phyloP scores from a whole-genome alignment of 2,797 vertebrate genomes.

The Anniella stebbinsi region DNA sequence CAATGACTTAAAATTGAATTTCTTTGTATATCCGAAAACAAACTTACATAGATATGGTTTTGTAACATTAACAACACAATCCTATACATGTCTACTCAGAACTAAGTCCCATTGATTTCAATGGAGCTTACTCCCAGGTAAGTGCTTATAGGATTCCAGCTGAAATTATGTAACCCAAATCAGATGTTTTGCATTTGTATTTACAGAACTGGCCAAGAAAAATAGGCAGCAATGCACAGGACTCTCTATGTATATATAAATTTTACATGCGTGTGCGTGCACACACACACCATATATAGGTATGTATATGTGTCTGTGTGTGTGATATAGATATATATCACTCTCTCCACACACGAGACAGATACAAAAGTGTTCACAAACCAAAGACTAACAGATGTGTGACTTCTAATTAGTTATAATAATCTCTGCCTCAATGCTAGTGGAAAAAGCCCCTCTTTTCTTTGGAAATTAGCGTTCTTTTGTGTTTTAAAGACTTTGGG shows the following conservation, averaged over 20 bases:
- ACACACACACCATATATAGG: background rate
- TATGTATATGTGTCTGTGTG: background rate
- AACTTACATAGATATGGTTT: slow-evolving; percentile 69
- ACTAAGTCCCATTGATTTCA: background rate
- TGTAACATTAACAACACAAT: slow-evolving; percentile 29
- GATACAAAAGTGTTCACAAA: slow-evolving; percentile 75
- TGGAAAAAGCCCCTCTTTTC: slow-evolving; percentile 78
- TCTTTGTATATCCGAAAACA: slow-evolving; percentile 58
- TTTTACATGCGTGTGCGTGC: too few species aligned
- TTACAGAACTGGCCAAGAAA: slow-evolving; percentile 52
- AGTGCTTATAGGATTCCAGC: background rate
- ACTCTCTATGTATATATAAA: background rate
- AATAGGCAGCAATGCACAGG: background rate
- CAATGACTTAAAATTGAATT: slow-evolving; percentile 59
- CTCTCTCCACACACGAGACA: slow-evolving; percentile 1
- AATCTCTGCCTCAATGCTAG: slow-evolving; percentile 77
- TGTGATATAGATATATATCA: background rate
- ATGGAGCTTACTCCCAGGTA: background rate
- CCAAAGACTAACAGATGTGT: slow-evolving; percentile 85
- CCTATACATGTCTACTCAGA: background rate
- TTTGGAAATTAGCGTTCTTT: slow-evolving; percentile 78
- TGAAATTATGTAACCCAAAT: slow-evolving; percentile 48
- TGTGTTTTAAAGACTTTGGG: slow-evolving; percentile 79
- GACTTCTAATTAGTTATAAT: slow-evolving; percentile 87
- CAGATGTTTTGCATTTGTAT: slow-evolving; percentile 64